A percentile compares a stretch with the other conserved stretches of the same genome.
phyloP scores from a whole-genome alignment of 2,888 invertebrate species.

The Netelia inedita region DNA sequence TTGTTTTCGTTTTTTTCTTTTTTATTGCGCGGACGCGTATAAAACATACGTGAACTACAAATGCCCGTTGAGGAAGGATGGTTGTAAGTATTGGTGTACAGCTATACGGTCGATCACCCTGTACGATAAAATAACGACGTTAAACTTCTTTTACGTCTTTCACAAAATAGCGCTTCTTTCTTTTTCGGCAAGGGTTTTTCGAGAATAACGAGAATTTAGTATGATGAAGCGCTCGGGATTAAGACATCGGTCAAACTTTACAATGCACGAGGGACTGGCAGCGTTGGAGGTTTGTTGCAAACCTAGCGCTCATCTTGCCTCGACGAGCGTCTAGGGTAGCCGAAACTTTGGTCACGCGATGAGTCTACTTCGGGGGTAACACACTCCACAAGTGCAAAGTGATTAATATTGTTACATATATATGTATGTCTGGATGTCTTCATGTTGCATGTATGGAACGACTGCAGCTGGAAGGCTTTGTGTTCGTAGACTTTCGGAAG shows the following conservation, averaged over 20 bases:
- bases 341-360: slow-evolving; percentile 56
- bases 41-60: no score
- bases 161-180: slow-evolving; percentile 1
- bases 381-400: slow-evolving; percentile 2
- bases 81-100: no score
- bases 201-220: not conserved
- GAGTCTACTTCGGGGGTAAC: not conserved
- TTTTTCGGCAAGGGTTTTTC: not conserved
- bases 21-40: no score
- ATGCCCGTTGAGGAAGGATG: no score
- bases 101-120: no score
- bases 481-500: slow-evolving; percentile 38
- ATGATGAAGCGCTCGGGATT: slow-evolving; percentile 27
- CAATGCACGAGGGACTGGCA: slow-evolving; percentile 8
- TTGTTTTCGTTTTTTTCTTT: no score
- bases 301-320: slow-evolving; percentile 40
- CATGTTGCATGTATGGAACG: slow-evolving; percentile 14
- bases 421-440: slow-evolving; percentile 11
- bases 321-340: not conserved
- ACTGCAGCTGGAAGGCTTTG: slow-evolving; percentile 41
- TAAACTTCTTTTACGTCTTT: no score
- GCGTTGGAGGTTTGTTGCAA: slow-evolving; percentile 28
- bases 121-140: no score
- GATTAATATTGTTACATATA: slow-evolving; percentile 13
- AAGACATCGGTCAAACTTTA: slow-evolving; percentile 51